Evolutionary conservation across 2,113 vertebrate genomes (phyloP), one percentile per base, ranked within the genome.

Genomic region (Callionymus lyra): DNA sequence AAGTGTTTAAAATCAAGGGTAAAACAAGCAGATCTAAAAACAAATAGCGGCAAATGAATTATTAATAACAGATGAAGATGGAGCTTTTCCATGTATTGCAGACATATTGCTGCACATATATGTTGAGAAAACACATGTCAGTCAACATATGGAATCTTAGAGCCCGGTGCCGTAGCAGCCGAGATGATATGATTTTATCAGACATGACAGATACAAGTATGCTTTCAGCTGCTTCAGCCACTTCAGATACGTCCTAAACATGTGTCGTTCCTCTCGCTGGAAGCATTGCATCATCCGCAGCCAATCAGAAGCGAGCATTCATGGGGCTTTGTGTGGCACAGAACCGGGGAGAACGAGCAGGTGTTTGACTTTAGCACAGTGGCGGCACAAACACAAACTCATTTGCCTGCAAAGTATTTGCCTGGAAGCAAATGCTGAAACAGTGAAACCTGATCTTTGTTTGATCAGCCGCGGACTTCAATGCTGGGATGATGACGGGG

Each of bases 231-330:
- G 73, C 67, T 70, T 82, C 72, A 75, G 76, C 81, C 75, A 75
- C 62, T 56, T 57, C 41, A 34, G 59, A 81, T 70, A 79, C 68
- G 65, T 63, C 60, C 64, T 49, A 32, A 32, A 51, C 79, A 63
- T 5, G 12, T 4, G 32, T 2, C 2, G 12, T 19, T 16, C 34
- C 48, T 48, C 74, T 59, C 65, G 59, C 61, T 55, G 54, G 19
- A 58, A 72, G 48, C 70, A 84, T 80, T 85, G 71, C 78, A 77
- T 84, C 82, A 84, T 72, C 79, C 10, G 3, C 53, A 72, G 70
- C 83, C 83, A 86, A 86, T 85, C 77, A 57, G 41, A 35, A 39
- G 45, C 50, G 58, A 31, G 73, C 52, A 50, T 54, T 48, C 54
- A 34, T 50, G 50, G 58, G 60, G 68, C 76, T 80, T 82, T 77